A percentile compares a stretch with the other conserved stretches of the same genome.
phyloP scores from a whole-genome alignment of 2,797 vertebrate genomes.

The Zalophus californianus region DNA sequence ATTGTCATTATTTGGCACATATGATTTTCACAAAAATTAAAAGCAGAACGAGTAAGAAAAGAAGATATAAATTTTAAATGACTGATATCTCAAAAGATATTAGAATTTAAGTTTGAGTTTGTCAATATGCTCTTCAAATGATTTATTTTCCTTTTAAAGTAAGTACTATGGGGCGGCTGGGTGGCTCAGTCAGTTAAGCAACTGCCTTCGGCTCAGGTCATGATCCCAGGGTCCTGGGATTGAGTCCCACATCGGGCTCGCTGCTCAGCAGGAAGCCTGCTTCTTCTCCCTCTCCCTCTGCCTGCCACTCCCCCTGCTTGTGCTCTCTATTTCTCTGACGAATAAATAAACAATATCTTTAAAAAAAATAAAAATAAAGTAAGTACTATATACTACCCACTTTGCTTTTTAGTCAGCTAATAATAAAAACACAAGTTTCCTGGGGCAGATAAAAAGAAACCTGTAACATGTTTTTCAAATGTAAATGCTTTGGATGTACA shows the following conservation, averaged over 20 bases:
- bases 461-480: neutral
- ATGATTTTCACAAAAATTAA: neutral
- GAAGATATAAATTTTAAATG: neutral
- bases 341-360: no score
- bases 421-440: neutral
- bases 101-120: neutral
- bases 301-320: no score
- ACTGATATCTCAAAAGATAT: neutral
- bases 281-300: no score
- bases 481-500: neutral
- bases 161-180: neutral
- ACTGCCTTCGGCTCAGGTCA: no score
- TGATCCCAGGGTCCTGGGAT: no score
- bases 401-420: neutral
- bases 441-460: neutral
- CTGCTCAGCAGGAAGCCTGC: no score
- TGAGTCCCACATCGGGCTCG: no score
- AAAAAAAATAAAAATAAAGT: neutral
- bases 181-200: no score
- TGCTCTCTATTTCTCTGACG: no score
- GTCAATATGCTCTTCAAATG: neutral
- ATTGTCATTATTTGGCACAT: neutral
- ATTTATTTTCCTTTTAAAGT: neutral
- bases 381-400: neutral
- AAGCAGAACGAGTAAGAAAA: neutral